Evolutionary conservation across 2,113 vertebrate species (phyloP), one percentile per base, ranked within the genome.

Genomic region (Candoia aspera): DNA sequence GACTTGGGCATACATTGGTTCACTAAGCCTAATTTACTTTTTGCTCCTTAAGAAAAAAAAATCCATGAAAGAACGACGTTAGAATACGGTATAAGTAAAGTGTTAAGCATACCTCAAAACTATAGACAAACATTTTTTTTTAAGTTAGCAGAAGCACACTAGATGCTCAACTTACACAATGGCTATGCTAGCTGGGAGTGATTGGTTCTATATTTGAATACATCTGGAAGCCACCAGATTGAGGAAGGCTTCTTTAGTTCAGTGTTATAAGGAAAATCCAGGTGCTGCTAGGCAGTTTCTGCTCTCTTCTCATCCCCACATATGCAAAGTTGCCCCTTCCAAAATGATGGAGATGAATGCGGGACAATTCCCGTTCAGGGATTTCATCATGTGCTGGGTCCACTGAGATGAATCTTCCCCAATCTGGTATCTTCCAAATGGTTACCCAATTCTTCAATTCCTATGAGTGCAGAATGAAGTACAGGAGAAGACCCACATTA

Each of bases 1-100:
- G 95, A 95, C 91, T 96, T 97, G 90, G 95, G 87, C 46, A 24
- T 29, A 73, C 93, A 94, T 57, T 94, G 96, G 90, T 33, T 96
- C 88, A 92, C 68, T 10, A 89, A 91, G 89, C 93, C 26, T 89
- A 94, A 85, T 4, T 87, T 96, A 85, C 92, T 49, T 91, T 96
- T 97, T 93, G 92, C 55, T 94, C 95, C 97, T 97, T 94, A 17
- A 94, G 95, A 4, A 0, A 64, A 4, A 93, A 46, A 88, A 37
- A 3, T 13, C 37, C 55, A 83, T 23, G 54, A 62, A 62, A 24
- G n/a, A 64, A 60, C 64, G 84, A 37, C 6, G 11, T 84, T 60
- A 84, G 26, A 33, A 60, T 49, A 46, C 1, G 12, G 9, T 79
- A 26, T 55, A 4, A n/a, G 23, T 15, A 84, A 84, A 58, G 13